Conservation (phyloP, 2,888 invertebrate species). For the Apamea epomidion region DNA sequence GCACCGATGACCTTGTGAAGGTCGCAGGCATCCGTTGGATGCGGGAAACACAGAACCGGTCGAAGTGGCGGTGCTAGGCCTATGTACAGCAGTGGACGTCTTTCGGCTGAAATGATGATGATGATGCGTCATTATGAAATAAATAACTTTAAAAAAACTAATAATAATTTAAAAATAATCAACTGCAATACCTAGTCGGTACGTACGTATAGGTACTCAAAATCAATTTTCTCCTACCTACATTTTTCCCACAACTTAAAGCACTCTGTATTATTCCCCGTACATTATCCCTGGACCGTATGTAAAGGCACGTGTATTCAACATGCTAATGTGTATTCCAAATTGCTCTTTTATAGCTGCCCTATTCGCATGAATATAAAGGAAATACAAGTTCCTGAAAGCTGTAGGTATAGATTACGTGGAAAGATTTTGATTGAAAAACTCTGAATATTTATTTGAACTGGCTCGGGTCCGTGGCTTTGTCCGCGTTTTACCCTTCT, state of each 20-base stretch:
- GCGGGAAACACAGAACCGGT: too few relatives aligned
- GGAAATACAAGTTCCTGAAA: slow-evolving; percentile 11
- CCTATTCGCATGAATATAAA: slow-evolving; percentile 35
- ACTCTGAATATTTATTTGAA: slow-evolving; percentile 27
- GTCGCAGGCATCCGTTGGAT: too few relatives aligned
- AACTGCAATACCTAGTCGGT: background rate
- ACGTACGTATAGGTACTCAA: background rate
- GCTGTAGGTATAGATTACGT: slow-evolving; percentile 12
- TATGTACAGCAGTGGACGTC: too few relatives aligned
- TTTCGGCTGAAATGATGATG: too few relatives aligned
- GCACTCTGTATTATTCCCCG: slow-evolving; percentile 14
- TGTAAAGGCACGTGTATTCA: slow-evolving; percentile 34
- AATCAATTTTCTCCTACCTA: background rate
- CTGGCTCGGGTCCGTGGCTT: background rate
- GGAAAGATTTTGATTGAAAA: slow-evolving; percentile 29
- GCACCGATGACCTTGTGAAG: too few relatives aligned
- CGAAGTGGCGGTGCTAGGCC: too few relatives aligned
- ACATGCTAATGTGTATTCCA: slow-evolving; percentile 41
- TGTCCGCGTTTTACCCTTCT: background rate
- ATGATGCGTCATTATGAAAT: background rate
- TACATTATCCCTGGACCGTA: slow-evolving; percentile 32
- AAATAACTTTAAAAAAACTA: too few relatives aligned
- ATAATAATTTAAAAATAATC: background rate
- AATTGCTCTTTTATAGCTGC: slow-evolving; percentile 47
- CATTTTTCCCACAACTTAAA: background rate